Evolutionary conservation across 2,888 invertebrate genomes (phyloP).

Genomic region (Scaptomyza cyrtandrae): DNA sequence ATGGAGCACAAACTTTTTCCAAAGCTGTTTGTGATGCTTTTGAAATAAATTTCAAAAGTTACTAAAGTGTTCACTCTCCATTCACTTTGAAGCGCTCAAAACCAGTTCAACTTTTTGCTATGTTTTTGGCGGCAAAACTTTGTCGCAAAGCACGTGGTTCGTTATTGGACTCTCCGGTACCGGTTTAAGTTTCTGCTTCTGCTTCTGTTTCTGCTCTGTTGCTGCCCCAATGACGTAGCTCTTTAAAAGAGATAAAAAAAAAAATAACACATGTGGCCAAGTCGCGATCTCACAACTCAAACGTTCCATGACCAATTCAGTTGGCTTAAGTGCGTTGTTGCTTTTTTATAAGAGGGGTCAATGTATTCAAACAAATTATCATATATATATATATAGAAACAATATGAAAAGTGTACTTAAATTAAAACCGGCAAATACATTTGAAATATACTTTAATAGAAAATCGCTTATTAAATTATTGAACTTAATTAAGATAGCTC

Average conservation of each 20-base stretch:
- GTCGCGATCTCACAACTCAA: conserved; percentile 47
- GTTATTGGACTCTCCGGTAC: conserved; percentile 38
- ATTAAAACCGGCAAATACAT: conserved; percentile 11
- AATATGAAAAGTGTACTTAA: conserved; percentile 15
- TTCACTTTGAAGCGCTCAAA: conserved; percentile 8
- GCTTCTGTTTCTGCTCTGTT: conserved; percentile 19
- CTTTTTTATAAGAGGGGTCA: conserved; percentile 50
- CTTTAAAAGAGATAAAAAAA: conserved; percentile 2
- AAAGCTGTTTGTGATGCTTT: neutral
- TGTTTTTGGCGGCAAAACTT: conserved; percentile 65
- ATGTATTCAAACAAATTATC: conserved; percentile 33
- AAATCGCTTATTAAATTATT: conserved; percentile 62
- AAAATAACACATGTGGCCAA: conserved; percentile 52
- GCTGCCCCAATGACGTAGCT: conserved; percentile 65
- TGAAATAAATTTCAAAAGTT: too few relatives aligned
- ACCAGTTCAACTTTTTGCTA: conserved; percentile 59
- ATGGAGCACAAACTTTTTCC: neutral
- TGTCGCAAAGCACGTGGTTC: conserved; percentile 62
- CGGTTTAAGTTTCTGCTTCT: conserved; percentile 50
- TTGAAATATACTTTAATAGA: conserved; percentile 20
- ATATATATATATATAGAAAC: neutral
- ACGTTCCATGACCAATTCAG: conserved; percentile 68
- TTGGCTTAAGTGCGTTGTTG: conserved; percentile 49
- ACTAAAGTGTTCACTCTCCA: too few relatives aligned
- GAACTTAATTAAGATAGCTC: conserved; percentile 51